Conservation (phyloP, 2,113 vertebrate genomes). For the Anhinga anhinga region DNA sequence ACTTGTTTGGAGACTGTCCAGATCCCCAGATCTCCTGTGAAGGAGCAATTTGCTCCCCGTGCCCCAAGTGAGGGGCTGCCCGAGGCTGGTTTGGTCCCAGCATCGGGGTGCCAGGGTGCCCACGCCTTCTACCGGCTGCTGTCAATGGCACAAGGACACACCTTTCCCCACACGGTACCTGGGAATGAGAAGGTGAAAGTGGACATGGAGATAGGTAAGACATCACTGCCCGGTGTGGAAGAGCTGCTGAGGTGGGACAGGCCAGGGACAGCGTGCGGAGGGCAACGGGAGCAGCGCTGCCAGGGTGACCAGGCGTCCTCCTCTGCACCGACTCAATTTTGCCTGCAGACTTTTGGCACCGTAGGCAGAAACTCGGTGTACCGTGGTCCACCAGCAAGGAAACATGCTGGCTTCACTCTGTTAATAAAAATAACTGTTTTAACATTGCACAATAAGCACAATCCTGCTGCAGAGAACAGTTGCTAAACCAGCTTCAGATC, state of each 20-base stretch:
- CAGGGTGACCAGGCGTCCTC: neutral
- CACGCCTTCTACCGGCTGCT: neutral
- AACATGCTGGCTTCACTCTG: neutral
- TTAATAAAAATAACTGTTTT: neutral
- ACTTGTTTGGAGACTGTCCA: neutral
- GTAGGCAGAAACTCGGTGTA: neutral
- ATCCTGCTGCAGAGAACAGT: neutral
- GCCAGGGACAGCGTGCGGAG: neutral
- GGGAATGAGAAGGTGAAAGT: neutral
- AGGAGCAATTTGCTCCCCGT: neutral
- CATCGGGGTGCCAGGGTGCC: neutral
- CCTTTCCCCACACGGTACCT: neutral
- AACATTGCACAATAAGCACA: neutral
- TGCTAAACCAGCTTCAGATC: neutral
- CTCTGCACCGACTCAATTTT: neutral
- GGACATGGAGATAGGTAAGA: neutral
- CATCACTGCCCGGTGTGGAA: neutral
- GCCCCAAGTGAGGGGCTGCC: neutral
- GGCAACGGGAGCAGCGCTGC: fast-evolving
- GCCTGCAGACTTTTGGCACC: neutral
- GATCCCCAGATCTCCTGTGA: neutral
- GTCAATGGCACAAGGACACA: neutral
- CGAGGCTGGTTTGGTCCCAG: neutral
- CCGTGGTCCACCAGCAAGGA: neutral
- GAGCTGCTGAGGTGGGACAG: neutral